phyloP scores from a whole-genome alignment of 2,113 vertebrate species.

The Polyodon spathula region DNA sequence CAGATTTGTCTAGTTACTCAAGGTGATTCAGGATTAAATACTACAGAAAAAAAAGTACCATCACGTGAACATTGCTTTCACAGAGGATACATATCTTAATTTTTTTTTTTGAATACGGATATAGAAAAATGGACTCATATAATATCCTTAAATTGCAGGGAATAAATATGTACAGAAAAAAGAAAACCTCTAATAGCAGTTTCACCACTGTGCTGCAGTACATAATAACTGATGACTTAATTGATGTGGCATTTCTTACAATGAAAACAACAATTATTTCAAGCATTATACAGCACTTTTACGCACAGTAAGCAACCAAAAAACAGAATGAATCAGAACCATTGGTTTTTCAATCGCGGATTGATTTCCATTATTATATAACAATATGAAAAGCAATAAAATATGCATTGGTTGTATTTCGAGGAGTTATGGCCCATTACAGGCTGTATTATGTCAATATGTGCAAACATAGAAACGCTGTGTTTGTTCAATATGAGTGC shows the following conservation, averaged over 20 bases:
- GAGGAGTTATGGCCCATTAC: constrained; percentile 61
- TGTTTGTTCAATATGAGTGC: constrained; percentile 54
- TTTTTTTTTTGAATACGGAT: constrained; percentile 37
- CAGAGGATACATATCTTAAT: not conserved
- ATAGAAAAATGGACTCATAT: constrained; percentile 31
- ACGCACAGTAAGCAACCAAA: constrained; percentile 59
- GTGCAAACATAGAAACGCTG: constrained; percentile 52
- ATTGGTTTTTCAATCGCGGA: constrained; percentile 43
- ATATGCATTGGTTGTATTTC: constrained; percentile 61
- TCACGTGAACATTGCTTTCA: too few relatives aligned
- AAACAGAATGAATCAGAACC: constrained; percentile 51
- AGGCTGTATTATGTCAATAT: constrained; percentile 47
- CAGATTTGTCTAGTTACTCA: too few relatives aligned
- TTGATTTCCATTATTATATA: constrained; percentile 45
- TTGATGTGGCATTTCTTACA: constrained; percentile 69
- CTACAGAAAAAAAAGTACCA: too few relatives aligned
- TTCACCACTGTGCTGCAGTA: constrained; percentile 51
- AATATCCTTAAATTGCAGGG: constrained; percentile 30
- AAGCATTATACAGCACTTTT: constrained; percentile 48
- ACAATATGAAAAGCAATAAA: constrained; percentile 46
- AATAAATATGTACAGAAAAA: constrained; percentile 30
- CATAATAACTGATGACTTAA: constrained; percentile 65
- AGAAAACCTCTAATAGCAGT: constrained; percentile 34
- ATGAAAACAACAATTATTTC: constrained; percentile 69
- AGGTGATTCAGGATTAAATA: too few relatives aligned